phyloP scores from a whole-genome alignment of 1,140 invertebrate species.

The Archivesica marissinica region DNA sequence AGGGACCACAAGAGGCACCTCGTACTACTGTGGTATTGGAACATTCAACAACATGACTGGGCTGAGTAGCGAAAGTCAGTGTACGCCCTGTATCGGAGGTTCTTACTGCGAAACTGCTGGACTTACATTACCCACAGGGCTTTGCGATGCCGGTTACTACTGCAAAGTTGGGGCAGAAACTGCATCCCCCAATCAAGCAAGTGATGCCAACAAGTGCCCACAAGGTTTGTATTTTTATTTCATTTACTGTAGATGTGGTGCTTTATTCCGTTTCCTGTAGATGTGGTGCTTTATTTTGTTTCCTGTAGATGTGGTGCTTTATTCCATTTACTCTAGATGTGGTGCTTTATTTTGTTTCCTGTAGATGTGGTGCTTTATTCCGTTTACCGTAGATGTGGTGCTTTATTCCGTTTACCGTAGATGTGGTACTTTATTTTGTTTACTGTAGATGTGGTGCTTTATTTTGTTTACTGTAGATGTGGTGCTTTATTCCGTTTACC shows the following conservation, averaged over 20 bases:
- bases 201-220: constrained; percentile 78
- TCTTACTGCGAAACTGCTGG: constrained; percentile 76
- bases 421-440: too few species aligned
- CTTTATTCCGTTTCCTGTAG: too few species aligned
- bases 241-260: too few species aligned
- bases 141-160: constrained; percentile 78
- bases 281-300: too few species aligned
- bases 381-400: too few species aligned
- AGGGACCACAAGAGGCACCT: constrained; percentile 71
- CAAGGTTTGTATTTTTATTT: constrained; percentile 69
- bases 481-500: too few species aligned
- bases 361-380: too few species aligned
- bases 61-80: constrained; percentile 73
- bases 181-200: constrained; percentile 76
- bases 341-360: too few species aligned
- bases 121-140: constrained; percentile 72
- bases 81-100: constrained; percentile 75
- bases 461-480: too few species aligned
- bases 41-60: constrained; percentile 79
- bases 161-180: constrained; percentile 74
- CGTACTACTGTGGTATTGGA: constrained; percentile 76
- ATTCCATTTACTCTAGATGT: neutral
- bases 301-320: too few species aligned
- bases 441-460: too few species aligned
- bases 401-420: too few species aligned